Evolutionary conservation across 2,888 invertebrate species (phyloP).

Genomic region (Vanessa cardui): DNA sequence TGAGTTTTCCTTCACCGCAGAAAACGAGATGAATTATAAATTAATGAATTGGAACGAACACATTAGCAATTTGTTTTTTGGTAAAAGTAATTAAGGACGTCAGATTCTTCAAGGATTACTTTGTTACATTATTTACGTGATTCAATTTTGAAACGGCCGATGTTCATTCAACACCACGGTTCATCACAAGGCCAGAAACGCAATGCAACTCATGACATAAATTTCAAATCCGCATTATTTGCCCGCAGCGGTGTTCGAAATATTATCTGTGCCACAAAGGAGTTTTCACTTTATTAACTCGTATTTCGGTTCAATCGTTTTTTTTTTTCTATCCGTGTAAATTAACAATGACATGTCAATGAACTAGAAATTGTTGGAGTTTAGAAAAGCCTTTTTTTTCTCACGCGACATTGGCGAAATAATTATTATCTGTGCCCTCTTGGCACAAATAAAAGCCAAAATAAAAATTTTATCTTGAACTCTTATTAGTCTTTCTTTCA

Average conservation of each 20-base stretch:
- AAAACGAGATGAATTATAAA: too few species aligned
- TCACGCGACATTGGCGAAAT: too few species aligned
- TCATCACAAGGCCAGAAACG: constrained; percentile 34
- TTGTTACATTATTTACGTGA: constrained; percentile 3
- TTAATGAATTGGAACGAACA: background rate
- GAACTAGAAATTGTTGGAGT: too few species aligned
- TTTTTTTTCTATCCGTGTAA: too few species aligned
- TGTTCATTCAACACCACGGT: constrained; percentile 35
- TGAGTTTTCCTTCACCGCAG: too few species aligned
- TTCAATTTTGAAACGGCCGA: constrained; percentile 35
- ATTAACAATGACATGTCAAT: too few species aligned
- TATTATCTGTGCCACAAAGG: background rate
- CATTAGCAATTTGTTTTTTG: background rate
- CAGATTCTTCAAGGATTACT: background rate
- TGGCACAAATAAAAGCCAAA: too few species aligned
- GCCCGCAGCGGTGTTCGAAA: constrained; percentile 30
- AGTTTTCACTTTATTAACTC: constrained; percentile 1
- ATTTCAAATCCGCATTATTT: constrained; percentile 49
- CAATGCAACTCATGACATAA: constrained; percentile 45
- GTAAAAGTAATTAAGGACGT: background rate
- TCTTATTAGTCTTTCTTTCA: too few species aligned
- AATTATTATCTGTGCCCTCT: too few species aligned
- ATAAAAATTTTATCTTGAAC: too few species aligned
- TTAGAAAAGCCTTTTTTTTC: too few species aligned
- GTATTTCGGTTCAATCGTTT: too few species aligned